Base-by-base conservation (phyloP, 2,888 invertebrate species). In the Flabesymbios commensalis region DNA sequence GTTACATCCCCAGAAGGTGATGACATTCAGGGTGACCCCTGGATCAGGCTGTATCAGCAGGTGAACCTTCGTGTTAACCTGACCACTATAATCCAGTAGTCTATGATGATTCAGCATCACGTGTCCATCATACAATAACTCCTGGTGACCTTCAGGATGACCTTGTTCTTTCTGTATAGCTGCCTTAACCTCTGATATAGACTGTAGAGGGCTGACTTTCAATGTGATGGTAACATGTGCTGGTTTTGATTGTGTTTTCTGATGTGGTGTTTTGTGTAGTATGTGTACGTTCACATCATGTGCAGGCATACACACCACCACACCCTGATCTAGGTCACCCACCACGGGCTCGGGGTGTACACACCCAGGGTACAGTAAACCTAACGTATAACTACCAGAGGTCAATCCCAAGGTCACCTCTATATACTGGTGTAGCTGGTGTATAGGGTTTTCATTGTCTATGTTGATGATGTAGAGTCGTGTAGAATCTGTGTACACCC, bases 1-100 rank as follows among this genome's bases (percentile, higher is more conserved):
- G 0, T 67, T 69, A 41, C 64, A 72, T n/a, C 75, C 76, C 78
- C 78, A 78, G 68, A 78, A 78, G 26, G 76, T 77, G 48, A 75
- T 71, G 10, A 77, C 69, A 51, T 74, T 70, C 4, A 78, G 60
- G 3, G 70, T 51, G 19, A 75, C 52, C 51, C 72, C 71, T 61
- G 72, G 70, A 41, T 68, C 67, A 7, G 74, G 68, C 54, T 73
- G 74, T 22, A 78, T 2, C n/a, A 48, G 3, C 39, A 60, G 31
- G 19, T 47, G 17, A 2, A 60, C 3, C 26, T 28, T 43, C 2
- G 26, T 7, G n/a, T 7, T 41, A n/a, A 3, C 17, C 5, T 7
- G 3, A 10, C 55, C 5, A 3, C 28, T 28, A 29, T 57, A 31
- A 24, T 60, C 56, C 22, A 60, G 3, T 3, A 60, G 17, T 4